Percentiles rank a stretch among this genome's conserved stretches.
Evolutionary conservation across 2,888 invertebrate species (phyloP).

Genomic region (Aethes cnicana): DNA sequence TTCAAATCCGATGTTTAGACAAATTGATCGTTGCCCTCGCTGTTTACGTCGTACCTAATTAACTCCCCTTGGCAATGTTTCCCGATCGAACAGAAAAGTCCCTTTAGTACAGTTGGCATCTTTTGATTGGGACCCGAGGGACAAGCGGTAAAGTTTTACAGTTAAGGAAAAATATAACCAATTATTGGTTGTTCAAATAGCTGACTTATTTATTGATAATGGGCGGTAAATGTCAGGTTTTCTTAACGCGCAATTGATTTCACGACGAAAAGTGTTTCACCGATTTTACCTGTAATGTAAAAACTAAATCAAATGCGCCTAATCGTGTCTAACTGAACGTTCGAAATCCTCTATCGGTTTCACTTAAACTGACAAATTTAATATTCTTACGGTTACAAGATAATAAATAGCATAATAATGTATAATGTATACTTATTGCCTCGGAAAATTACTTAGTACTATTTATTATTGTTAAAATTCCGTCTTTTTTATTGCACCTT

Average conservation of each 20-base stretch:
- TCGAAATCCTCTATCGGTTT: no score
- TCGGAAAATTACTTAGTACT: no score
- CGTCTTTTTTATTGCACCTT: neutral
- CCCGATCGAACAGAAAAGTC: constrained; percentile 45
- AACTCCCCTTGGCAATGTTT: constrained; percentile 42
- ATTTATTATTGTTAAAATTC: neutral
- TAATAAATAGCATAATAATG: no score
- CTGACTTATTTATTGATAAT: constrained; percentile 27
- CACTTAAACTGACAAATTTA: no score
- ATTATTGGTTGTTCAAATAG: constrained; percentile 35
- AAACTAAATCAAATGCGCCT: no score
- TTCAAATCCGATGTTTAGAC: neutral
- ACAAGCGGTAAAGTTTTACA: constrained; percentile 32
- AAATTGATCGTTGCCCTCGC: constrained; percentile 12
- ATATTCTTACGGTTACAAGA: no score
- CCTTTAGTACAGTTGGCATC: constrained; percentile 56
- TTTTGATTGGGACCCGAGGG: constrained; percentile 56
- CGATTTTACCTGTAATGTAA: no score
- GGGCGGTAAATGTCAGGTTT: constrained; percentile 13
- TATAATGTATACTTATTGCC: no score
- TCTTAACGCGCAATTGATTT: constrained; percentile 1
- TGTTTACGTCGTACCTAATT: no score
- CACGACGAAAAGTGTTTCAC: neutral
- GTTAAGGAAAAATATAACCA: constrained; percentile 36
- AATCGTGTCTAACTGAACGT: no score